phyloP scores from a whole-genome alignment of 2,113 vertebrate species.

The Phylloscopus trochiloides region DNA sequence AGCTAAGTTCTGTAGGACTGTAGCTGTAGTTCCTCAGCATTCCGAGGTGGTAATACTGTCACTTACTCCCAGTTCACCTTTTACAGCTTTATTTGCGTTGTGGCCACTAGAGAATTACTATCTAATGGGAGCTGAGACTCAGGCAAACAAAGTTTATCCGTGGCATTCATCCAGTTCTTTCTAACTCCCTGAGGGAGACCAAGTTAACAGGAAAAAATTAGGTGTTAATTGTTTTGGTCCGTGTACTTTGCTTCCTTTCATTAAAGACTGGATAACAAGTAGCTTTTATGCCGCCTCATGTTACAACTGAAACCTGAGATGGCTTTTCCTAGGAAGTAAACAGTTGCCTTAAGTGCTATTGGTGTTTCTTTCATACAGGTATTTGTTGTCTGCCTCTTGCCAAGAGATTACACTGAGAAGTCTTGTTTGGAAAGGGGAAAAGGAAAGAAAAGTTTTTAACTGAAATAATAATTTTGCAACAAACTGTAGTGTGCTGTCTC shows the following conservation, averaged over 20 bases:
- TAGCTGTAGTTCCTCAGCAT: not conserved
- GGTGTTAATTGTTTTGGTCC: not conserved
- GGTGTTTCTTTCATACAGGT: not conserved
- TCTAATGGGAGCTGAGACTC: not conserved
- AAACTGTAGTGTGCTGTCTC: not conserved
- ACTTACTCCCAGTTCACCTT: not conserved
- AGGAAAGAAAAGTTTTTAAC: not conserved
- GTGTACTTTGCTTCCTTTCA: not conserved
- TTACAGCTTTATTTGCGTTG: not conserved
- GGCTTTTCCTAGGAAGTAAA: not conserved
- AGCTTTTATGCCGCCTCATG: not conserved
- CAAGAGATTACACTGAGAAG: not conserved
- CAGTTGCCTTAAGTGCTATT: not conserved
- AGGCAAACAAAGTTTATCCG: not conserved
- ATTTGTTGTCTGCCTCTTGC: not conserved
- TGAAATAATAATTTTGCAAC: not conserved
- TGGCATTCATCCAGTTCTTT: not conserved
- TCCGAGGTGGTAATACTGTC: not conserved
- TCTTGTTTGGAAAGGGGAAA: not conserved
- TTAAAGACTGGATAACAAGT: not conserved
- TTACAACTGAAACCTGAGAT: not conserved
- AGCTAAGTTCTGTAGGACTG: not conserved
- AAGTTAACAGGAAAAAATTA: not conserved
- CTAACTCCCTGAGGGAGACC: not conserved
- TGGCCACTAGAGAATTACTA: not conserved